Evolutionary conservation across 2,888 invertebrate species (phyloP).

Genomic region (Drosophila formosana): DNA sequence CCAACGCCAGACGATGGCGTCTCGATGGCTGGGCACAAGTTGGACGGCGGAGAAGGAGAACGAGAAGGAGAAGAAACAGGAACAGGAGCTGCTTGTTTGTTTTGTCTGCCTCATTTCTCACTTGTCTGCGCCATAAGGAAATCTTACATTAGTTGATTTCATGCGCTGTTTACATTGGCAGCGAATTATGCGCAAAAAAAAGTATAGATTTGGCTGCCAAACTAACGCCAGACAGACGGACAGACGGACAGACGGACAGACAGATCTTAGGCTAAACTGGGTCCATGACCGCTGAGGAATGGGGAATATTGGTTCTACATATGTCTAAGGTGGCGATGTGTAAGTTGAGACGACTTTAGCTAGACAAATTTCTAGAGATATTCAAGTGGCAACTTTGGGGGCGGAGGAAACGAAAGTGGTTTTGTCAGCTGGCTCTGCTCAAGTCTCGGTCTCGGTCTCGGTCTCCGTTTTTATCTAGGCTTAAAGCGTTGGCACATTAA

Average conservation of each 20-base stretch:
- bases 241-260: neutral
- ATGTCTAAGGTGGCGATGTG: slow-evolving; percentile 17
- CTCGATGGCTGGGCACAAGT: slow-evolving; percentile 61
- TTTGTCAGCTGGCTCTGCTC: slow-evolving; percentile 7
- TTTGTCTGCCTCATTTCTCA: slow-evolving; percentile 73
- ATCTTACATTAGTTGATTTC: slow-evolving; percentile 78
- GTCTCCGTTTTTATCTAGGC: slow-evolving; percentile 2
- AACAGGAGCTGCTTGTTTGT: slow-evolving; percentile 61
- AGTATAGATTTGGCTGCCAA: slow-evolving; percentile 63
- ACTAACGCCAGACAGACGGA: slow-evolving; percentile 3
- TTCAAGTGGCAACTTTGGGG: neutral
- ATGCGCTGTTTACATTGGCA: slow-evolving; percentile 80
- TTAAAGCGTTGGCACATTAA: slow-evolving; percentile 52
- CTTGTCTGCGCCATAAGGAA: slow-evolving; percentile 47
- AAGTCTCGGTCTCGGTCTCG: neutral
- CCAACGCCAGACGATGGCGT: slow-evolving; percentile 60
- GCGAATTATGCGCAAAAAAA: slow-evolving; percentile 77
- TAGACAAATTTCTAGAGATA: slow-evolving; percentile 47
- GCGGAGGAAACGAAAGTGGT: slow-evolving; percentile 14
- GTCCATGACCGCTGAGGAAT: slow-evolving; percentile 20
- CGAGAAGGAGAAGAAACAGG: slow-evolving; percentile 5
- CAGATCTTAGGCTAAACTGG: slow-evolving; percentile 8
- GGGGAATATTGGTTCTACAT: neutral
- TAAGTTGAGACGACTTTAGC: slow-evolving; percentile 47
- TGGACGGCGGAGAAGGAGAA: neutral